phyloP scores from a whole-genome alignment of 2,797 vertebrate genomes.

The Spondyliosoma cantharus region DNA sequence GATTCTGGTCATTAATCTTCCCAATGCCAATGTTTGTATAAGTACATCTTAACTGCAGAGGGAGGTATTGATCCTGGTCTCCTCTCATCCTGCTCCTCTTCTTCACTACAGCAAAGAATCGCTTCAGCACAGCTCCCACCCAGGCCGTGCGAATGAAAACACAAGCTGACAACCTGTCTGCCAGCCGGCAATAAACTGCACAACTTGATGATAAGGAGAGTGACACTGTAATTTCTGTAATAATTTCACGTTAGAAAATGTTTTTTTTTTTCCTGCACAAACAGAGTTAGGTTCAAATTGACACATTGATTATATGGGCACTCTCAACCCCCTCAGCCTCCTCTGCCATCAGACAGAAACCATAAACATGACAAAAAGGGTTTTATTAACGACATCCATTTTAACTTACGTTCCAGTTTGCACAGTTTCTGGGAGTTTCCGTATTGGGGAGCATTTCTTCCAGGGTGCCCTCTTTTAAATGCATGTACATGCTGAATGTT shows the following conservation, averaged over 20 bases:
- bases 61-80: constrained; percentile 64
- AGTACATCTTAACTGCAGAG: constrained; percentile 68
- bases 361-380: neutral
- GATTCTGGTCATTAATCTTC: constrained; percentile 72
- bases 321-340: neutral
- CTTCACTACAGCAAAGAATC: constrained; percentile 8
- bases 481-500: constrained; percentile 22
- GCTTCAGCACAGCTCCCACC: constrained; percentile 21
- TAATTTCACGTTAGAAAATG: constrained; percentile 31
- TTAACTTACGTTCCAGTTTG: neutral
- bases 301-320: constrained; percentile 16
- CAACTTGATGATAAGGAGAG: constrained; percentile 25
- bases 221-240: constrained; percentile 41
- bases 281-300: constrained; percentile 13
- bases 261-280: neutral
- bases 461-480: constrained; percentile 21
- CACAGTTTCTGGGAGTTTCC: constrained; percentile 15
- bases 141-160: constrained; percentile 39
- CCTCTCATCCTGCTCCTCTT: constrained; percentile 31
- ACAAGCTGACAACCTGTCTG: constrained; percentile 39
- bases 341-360: constrained; percentile 25
- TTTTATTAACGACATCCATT: constrained; percentile 24
- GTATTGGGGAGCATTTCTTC: constrained; percentile 22
- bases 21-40: constrained; percentile 52
- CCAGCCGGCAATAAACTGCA: constrained; percentile 39